A percentile compares a stretch with the other conserved stretches of the same genome.
Conservation (phyloP, 2,797 vertebrate species). For the Takifugu ocellatus region DNA sequence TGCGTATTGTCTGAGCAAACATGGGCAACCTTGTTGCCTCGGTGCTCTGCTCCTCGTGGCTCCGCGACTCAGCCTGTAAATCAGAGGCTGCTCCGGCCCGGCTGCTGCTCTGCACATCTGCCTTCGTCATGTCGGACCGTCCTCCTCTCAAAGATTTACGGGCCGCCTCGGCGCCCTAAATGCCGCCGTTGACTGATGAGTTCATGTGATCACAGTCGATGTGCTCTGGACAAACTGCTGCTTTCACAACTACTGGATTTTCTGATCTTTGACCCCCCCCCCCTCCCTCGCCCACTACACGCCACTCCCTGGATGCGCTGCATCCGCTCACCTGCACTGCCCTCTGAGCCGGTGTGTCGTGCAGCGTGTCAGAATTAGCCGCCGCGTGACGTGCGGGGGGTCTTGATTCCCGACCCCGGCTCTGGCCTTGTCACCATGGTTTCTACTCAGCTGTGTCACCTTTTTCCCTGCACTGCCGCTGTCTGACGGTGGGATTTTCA, state of each 20-base stretch:
- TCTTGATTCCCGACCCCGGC: constrained; percentile 19
- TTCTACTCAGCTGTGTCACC: constrained; percentile 35
- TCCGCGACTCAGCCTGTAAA: constrained; percentile 6
- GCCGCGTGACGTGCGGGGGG: constrained; percentile 16
- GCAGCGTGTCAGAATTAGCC: constrained; percentile 35
- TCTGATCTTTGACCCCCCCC: too few species aligned
- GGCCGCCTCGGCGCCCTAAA: not conserved
- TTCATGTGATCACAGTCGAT: not conserved
- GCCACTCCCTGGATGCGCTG: not conserved
- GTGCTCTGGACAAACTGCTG: not conserved
- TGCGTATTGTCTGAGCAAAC: too few species aligned
- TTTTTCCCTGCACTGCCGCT: not conserved
- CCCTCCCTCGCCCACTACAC: too few species aligned
- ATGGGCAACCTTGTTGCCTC: too few species aligned
- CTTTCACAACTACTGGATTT: too few species aligned
- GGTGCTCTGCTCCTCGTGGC: not conserved
- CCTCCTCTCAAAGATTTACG: not conserved
- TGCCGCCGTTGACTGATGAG: not conserved
- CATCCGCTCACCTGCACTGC: constrained; percentile 44
- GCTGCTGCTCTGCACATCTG: not conserved
- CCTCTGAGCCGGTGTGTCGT: constrained; percentile 17
- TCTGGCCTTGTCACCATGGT: constrained; percentile 24
- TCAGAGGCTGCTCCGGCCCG: not conserved
- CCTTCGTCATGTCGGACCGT: too few species aligned
- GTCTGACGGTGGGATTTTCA: constrained; percentile 34